Percentiles rank a stretch among this genome's conserved stretches.
These are phyloP conservation scores for Sus cebifrons DNA, from an alignment of 2,797 vertebrate species.

Conservation along the genomic window DNA sequence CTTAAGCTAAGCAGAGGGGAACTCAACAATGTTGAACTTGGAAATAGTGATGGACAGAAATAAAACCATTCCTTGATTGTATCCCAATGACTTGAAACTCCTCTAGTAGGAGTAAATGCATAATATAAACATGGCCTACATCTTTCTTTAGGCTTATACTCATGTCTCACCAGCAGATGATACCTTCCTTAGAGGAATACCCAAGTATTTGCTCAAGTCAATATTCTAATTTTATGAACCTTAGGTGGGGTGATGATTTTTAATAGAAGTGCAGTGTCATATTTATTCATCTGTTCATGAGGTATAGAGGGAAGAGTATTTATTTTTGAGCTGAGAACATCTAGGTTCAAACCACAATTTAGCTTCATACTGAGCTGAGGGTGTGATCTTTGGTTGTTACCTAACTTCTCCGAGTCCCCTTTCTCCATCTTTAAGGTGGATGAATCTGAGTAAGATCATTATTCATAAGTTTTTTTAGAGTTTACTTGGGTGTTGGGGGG, in stretches of 20 bases:
- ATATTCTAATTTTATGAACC: neutral
- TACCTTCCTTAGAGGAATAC: neutral
- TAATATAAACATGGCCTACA: neutral
- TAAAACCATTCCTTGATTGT: neutral
- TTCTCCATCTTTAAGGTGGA: neutral
- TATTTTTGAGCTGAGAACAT: neutral
- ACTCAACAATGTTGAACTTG: neutral
- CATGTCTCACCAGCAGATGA: neutral
- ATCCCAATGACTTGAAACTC: neutral
- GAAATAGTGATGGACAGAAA: neutral
- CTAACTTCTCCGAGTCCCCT: neutral
- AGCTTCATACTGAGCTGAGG: neutral
- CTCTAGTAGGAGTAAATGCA: neutral
- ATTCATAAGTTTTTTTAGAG: constrained; percentile 13
- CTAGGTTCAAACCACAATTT: neutral
- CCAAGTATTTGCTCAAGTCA: neutral
- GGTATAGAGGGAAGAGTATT: neutral
- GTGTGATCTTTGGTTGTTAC: neutral
- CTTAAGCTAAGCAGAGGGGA: neutral
- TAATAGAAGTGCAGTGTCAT: neutral
- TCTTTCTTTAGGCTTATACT: neutral
- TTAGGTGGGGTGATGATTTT: neutral
- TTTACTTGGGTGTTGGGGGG: neutral
- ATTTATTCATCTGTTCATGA: neutral
- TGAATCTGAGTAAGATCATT: neutral